Percentiles rank a stretch among this genome's conserved stretches.
Evolutionary conservation across 2,797 vertebrate genomes (phyloP).

Genomic region (Enteromius anoplus): DNA sequence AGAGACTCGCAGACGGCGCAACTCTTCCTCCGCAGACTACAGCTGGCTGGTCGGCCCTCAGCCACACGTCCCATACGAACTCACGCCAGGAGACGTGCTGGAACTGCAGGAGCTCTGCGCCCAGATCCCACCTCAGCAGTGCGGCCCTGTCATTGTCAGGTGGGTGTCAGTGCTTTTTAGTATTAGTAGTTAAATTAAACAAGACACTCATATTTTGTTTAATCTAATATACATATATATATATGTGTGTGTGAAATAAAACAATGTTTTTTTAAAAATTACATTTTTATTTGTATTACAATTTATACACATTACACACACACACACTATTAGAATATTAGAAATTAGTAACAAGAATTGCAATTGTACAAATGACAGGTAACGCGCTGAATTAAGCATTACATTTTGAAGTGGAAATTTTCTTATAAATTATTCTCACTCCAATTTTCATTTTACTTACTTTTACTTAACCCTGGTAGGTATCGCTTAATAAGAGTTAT

Average conservation of each 20-base stretch:
- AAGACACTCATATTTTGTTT: not conserved
- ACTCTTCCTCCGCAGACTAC: conserved; percentile 78
- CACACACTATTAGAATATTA: not conserved
- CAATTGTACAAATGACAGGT: not conserved
- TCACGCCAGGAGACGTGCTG: conserved; percentile 78
- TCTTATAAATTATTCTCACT: no score
- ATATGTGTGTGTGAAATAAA: not conserved
- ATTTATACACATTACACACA: not conserved
- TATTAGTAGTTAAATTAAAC: not conserved
- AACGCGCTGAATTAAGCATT: not conserved
- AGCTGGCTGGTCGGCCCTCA: conserved; percentile 78
- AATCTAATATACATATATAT: not conserved
- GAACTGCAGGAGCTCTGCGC: conserved; percentile 81
- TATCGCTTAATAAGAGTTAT: not conserved
- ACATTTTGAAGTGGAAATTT: no score
- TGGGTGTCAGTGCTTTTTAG: conserved; percentile 50
- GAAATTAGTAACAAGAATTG: not conserved
- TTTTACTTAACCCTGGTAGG: not conserved
- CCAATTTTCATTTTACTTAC: no score
- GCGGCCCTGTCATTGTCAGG: conserved; percentile 81
- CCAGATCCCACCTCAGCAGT: conserved; percentile 79
- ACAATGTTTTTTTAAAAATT: no score
- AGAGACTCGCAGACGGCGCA: conserved; percentile 71
- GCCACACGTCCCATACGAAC: conserved; percentile 72
- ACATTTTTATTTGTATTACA: not conserved